Base-by-base conservation (phyloP, 2,797 vertebrate species). In the Tiaroga cobitis region DNA sequence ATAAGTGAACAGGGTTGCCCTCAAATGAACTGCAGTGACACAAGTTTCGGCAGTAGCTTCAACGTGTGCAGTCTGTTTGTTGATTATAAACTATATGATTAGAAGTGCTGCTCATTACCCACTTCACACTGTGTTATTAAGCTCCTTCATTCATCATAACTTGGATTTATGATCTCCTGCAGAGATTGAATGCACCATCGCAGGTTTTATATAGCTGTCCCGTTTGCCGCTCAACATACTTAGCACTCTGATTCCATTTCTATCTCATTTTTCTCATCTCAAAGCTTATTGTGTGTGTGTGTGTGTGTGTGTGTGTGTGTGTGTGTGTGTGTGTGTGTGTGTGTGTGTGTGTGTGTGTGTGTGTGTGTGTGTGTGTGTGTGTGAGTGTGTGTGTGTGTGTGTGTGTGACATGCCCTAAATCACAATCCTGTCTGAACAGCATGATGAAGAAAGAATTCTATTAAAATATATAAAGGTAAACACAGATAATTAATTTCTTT, bases 1-100 rank as follows among this genome's bases (percentile, higher is more conserved):
- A 94, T 94, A 92, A 94, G 91, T 69, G 73, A 84, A 84, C 49
- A n/a, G 37, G 11, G 37, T 69, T 69, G 46, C 24, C 63, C 74
- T 76, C 26, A 67, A 92, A 92, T 92, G 91, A 93, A 92, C 92
- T 91, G 91, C 90, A 91, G 91, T 69, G 32, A 39, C 79, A 69
- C 79, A 69, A 78, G 43, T 65, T 76, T 83, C 16, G 19, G 46
- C n/a, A 75, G 59, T 51, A 51, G 59, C 70, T 75, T 83, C 26
- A 75, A 67, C 0, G 16, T 83, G 59, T 39, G 18, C 24, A 8
- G 18, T 41, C 3, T 75, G 72, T 75, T 76, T 83, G 59, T 67
- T 67, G 59, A 75, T 76, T 67, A 83, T 39, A 63, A 75, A 83
- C 72, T 75, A 75, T 83, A 65, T 75, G 72, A 75, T 83, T 51